phyloP scores from a whole-genome alignment of 2,113 vertebrate genomes.

The Donacobius atricapilla region DNA sequence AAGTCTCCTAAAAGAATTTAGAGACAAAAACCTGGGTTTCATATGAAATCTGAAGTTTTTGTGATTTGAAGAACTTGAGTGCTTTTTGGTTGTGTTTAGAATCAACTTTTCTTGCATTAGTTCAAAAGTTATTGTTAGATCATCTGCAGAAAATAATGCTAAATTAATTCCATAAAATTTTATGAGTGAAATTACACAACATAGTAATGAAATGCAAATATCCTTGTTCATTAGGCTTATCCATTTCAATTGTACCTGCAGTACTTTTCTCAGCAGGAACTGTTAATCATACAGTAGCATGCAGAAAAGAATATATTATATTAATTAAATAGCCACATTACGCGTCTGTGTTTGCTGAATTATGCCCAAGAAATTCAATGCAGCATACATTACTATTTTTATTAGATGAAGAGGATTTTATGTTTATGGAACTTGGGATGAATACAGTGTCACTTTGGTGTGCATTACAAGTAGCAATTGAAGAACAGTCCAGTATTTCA shows the following conservation, averaged over 20 bases:
- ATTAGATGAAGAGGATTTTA: background rate
- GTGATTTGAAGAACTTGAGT: background rate
- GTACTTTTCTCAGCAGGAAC: constrained; percentile 42
- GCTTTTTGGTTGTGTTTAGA: background rate
- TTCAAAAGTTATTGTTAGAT: constrained; percentile 39
- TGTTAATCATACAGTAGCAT: constrained; percentile 61
- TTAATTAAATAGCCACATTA: constrained; percentile 68
- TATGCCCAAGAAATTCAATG: constrained; percentile 34
- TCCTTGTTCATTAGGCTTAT: constrained; percentile 64
- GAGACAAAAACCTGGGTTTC: background rate
- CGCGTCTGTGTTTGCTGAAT: constrained; percentile 54
- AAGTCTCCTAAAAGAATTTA: background rate
- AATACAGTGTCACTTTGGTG: constrained; percentile 8
- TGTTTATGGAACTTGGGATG: constrained; percentile 20
- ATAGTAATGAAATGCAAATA: constrained; percentile 72
- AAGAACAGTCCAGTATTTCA: background rate
- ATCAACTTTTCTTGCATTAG: background rate
- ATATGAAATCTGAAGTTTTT: background rate
- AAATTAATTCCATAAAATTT: constrained; percentile 67
- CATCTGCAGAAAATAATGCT: constrained; percentile 45
- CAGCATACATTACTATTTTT: constrained; percentile 55
- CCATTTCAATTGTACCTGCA: constrained; percentile 66
- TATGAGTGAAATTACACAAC: constrained; percentile 65
- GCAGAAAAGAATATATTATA: constrained; percentile 57
- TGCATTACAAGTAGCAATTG: background rate